A percentile compares a stretch with the other conserved stretches of the same genome.
These are phyloP conservation scores for Stenoptilia bipunctidactyla DNA, from an alignment of 2,888 invertebrate species.

Conservation along the genomic window DNA sequence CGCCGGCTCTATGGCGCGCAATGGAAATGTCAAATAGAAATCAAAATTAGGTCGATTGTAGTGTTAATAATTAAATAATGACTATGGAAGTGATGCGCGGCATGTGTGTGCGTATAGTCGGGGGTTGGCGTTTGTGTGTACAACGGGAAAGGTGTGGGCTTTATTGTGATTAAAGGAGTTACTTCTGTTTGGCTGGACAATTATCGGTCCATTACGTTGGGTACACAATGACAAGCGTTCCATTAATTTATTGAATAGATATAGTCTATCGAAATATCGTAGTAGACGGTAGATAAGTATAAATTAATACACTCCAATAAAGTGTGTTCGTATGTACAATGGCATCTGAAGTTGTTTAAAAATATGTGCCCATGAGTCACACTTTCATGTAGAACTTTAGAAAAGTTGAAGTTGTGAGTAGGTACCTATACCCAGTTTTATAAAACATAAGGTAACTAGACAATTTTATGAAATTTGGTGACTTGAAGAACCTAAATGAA, in stretches of 20 bases:
- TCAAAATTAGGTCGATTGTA: slow-evolving; percentile 70
- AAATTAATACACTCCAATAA: too few relatives aligned
- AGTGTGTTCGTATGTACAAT: too few relatives aligned
- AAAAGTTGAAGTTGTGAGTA: too few relatives aligned
- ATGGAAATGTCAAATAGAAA: slow-evolving; percentile 69
- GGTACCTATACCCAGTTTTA: too few relatives aligned
- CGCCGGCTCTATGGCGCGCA: slow-evolving; percentile 50
- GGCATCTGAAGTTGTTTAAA: too few relatives aligned
- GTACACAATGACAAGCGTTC: slow-evolving; percentile 46
- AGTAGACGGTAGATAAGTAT: too few relatives aligned
- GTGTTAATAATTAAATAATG: slow-evolving; percentile 70
- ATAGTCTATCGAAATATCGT: slow-evolving; percentile 34
- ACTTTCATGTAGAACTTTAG: too few relatives aligned
- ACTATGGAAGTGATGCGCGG: slow-evolving; percentile 32
- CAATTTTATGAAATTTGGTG: too few relatives aligned
- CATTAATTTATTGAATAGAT: slow-evolving; percentile 50
- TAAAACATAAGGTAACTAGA: too few relatives aligned
- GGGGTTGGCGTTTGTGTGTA: slow-evolving; percentile 15
- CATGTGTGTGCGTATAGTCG: slow-evolving; percentile 28
- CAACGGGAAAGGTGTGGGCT: slow-evolving; percentile 49
- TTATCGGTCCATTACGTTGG: slow-evolving; percentile 64
- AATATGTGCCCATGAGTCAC: too few relatives aligned
- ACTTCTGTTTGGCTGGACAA: slow-evolving; percentile 66
- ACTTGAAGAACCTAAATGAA: too few relatives aligned
- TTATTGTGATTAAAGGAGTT: slow-evolving; percentile 64